Evolutionary conservation across 1,140 invertebrate genomes (phyloP), one percentile per base, ranked within the genome.

Genomic region (Ephestia elutella): DNA sequence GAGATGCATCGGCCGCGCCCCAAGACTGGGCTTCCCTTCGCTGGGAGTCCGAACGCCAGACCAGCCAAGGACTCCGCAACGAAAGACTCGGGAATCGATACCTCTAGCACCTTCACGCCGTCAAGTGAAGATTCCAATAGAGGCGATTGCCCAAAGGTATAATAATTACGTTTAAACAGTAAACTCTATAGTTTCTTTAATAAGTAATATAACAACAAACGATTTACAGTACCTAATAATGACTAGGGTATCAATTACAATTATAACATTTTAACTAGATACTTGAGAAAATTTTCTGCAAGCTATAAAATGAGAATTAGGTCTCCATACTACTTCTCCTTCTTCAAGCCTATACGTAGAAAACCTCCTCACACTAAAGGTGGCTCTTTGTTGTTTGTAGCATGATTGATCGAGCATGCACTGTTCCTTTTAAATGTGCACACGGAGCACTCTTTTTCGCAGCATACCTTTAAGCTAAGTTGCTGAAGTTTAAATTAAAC

Each of bases 81-180:
- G 72, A 97, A 97, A 91, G 96, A 98, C 89, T 97, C 96, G 65
- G 96, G 96, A 69, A 98, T 98, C 80, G 96, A 98, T 89, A 98
- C 96, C 57, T 96, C 95, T 91, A 97, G 95, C 91, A 97, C 94
- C 72, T 97, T 96, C 87, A 98, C 96, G n/a, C n/a, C n/a, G 66
- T 96, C 96, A 80, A 97, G 96, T 90, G 96, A 98, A 92, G 96
- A 98, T 89, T 96, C 95, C 63, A 96, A 96, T 90, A 93, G 94
- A 81, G 94, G 94, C 83, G 94, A 95, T 82, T 91, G 92, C 83
- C 94, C 93, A 84, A 95, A 95, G 94, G 94, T 95, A 94, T 68
- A 68, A 61, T 15, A 15, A 44, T 11, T 11, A 11, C 8, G 8
- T 35, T 35, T 35, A 11, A 11, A 35, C 2, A n/a, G 15, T 15